phyloP scores from a whole-genome alignment of 2,797 vertebrate species.

The Coilia nasus region DNA sequence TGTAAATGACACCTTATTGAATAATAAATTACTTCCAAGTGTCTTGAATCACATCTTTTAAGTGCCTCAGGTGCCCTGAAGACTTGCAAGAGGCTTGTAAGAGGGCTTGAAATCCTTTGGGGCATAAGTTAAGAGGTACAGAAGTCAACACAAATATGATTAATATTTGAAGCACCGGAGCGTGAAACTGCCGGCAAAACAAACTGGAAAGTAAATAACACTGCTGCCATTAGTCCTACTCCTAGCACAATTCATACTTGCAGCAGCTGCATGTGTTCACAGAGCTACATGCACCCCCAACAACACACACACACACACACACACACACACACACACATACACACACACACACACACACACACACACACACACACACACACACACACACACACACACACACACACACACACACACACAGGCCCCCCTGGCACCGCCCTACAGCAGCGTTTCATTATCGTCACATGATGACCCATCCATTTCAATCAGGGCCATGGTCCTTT shows the following conservation, averaged over 20 bases:
- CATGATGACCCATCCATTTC: conserved; percentile 1
- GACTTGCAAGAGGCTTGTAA: background rate
- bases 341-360: no score
- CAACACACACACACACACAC: no score
- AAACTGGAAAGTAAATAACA: background rate
- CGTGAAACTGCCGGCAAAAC: background rate
- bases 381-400: no score
- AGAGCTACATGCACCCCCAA: no score
- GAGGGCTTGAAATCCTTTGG: background rate
- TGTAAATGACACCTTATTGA: background rate
- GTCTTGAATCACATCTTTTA: background rate
- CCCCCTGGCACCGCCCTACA: background rate
- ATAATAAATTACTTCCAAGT: background rate
- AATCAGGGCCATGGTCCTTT: background rate
- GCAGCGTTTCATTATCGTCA: conserved; percentile 25
- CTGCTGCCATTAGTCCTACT: background rate
- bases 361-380: no score
- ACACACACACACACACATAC: no score
- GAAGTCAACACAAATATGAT: background rate
- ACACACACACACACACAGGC: background rate
- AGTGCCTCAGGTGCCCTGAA: background rate
- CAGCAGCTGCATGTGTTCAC: no score
- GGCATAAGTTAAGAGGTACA: background rate
- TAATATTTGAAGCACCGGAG: background rate
- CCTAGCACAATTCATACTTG: no score